Base-by-base conservation (phyloP, 2,888 invertebrate genomes). In the Julus scanicus region DNA sequence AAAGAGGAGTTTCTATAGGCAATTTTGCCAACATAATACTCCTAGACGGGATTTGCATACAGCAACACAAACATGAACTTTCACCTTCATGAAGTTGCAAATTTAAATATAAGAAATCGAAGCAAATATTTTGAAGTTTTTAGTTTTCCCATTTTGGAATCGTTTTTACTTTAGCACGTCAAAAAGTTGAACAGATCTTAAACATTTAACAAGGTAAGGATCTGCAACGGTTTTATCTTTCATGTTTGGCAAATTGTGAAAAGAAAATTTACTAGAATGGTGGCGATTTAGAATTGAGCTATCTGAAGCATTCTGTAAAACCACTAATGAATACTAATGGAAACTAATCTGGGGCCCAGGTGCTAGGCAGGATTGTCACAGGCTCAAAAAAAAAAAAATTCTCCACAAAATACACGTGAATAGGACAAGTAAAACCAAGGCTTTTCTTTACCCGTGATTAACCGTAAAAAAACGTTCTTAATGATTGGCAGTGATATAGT, bases 21-120 rank as follows among this genome's bases (percentile, higher is more conserved):
- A 71, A 71, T 71, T 71, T 63, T n/a, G n/a, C 63, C n/a, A 63
- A 71, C 9, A 71, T 71, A 29, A 29, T 1, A 17, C 11, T 53
- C 53, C 53, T 17, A 11, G 15, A 11, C 6, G 53, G 53, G 11
- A 8, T 53, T 63, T 63, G 63, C 63, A 63, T n/a, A n/a, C 2
- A 63, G 63, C 63, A 63, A 63, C 6, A n/a, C n/a, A 63, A 63
- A 63, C n/a, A 6, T 63, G 63, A 63, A 63, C 63, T 63, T 63
- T 63, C 63, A n/a, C 17, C 63, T n/a, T 63, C n/a, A n/a, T n/a
- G n/a, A 63, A 17, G 63, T 63, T n/a, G 63, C 17, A 63, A 63
- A 63, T 63, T 63, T n/a, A 17, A 63, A 1, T n/a, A n/a, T 4
- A 17, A n/a, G 17, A 8, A 63, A 63, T 63, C 4, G 13, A n/a